A percentile compares a stretch with the other conserved stretches of the same genome.
Conservation (phyloP, 2,888 invertebrate species). For the Cerceris ruficornis region DNA sequence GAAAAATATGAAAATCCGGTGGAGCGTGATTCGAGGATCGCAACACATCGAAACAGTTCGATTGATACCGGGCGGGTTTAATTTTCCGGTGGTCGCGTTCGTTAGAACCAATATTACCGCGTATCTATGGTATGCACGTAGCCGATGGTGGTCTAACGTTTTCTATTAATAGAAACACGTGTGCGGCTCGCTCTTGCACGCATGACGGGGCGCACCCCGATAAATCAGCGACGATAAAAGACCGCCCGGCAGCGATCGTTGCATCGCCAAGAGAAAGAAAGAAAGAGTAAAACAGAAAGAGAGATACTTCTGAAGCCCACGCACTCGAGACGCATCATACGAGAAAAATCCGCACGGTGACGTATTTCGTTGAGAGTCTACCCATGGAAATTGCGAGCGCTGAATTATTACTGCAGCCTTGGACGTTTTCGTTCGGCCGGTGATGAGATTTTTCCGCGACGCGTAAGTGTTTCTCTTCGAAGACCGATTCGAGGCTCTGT, state of each 20-base stretch:
- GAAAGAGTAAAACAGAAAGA: neutral
- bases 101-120: conserved; percentile 15
- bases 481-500: too few species aligned
- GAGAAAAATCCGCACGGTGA: neutral
- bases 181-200: conserved; percentile 53
- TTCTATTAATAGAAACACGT: conserved; percentile 71
- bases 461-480: too few species aligned
- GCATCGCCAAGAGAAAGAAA: conserved; percentile 8
- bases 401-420: neutral
- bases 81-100: conserved; percentile 22
- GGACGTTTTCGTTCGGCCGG: neutral
- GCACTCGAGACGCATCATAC: conserved; percentile 18
- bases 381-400: too few species aligned
- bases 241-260: conserved; percentile 54
- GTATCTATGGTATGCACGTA: conserved; percentile 7
- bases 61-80: conserved; percentile 25
- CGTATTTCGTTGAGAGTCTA: neutral
- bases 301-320: conserved; percentile 39
- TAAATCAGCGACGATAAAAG: conserved; percentile 68
- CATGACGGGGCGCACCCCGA: conserved; percentile 63
- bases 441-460: too few species aligned
- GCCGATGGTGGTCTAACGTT: conserved; percentile 53
- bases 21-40: neutral
- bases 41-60: neutral
- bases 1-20: conserved; percentile 39